Base-by-base conservation (phyloP, 2,888 invertebrate species). In the Ptilodon capucinus region DNA sequence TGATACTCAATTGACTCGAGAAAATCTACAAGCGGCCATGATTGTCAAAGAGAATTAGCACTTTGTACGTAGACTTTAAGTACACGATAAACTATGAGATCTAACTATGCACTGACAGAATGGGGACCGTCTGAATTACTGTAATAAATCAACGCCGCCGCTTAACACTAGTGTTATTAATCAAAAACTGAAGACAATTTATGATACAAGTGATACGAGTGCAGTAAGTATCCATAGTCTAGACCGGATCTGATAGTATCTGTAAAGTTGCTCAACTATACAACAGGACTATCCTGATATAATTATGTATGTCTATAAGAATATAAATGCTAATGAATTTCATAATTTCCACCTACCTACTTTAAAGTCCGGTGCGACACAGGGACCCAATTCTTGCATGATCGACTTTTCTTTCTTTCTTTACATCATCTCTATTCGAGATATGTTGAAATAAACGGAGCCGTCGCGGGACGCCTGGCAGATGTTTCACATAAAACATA, bases 161-260 rank as follows among this genome's bases (percentile, higher is more conserved):
- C 41, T 34, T 16, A 54, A 50, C 64, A 54, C 54, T 42, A 38
- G 38, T 18, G 43, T 54, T 56, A 64, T 64, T 64, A 54, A 64
- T 64, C 65, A 64, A 57, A 56, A 57, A 60, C 54, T 48, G 49
- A 49, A 51, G 54, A 42, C 55, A 51, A 62, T 64, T 64, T 59
- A 64, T 52, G 50, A 47, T 40, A 38, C 40, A 55, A 56, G 57
- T 57, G 60, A 64, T 60, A 62, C 55, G 55, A 52, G 16, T 40
- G 5, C 40, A 54, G 51, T 60, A 64, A 55, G 57, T 46, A 47
- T 46, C 53, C 46, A 32, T 42, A 53, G 54, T 55, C 48, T n/a
- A n/a, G n/a, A 45, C 54, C 55, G 57, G n/a, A 64, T 62, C 43
- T 40, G 40, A 44, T 40, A 35, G 7, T 34, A 13, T 34, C 16